These are phyloP conservation scores for Drosophila arawakana DNA, from an alignment of 1,140 invertebrate genomes.

Conservation along the genomic window DNA sequence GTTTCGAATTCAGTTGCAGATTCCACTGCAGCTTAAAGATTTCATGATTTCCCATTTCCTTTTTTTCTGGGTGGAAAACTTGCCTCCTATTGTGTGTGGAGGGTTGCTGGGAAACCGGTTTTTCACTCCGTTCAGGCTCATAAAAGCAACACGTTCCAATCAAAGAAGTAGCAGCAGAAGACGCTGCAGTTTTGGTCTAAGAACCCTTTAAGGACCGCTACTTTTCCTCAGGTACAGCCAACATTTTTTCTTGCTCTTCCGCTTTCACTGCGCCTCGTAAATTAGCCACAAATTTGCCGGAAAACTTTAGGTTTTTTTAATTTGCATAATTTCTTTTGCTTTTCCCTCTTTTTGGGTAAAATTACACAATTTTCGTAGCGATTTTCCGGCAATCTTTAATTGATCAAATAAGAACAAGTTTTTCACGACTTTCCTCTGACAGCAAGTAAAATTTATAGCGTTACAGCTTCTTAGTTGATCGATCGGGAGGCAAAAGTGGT, in stretches of 20 bases:
- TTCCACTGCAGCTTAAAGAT: constrained; percentile 16
- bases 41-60: constrained; percentile 75
- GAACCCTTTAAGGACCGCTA: too few relatives aligned
- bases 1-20: constrained; percentile 10
- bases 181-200: constrained; percentile 11
- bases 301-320: constrained; percentile 61
- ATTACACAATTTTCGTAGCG: constrained; percentile 59
- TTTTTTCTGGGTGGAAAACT: constrained; percentile 51
- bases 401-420: constrained; percentile 42
- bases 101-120: constrained; percentile 57
- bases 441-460: constrained; percentile 42
- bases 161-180: constrained; percentile 17
- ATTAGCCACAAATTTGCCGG: constrained; percentile 82
- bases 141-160: constrained; percentile 74
- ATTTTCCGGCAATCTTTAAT: constrained; percentile 49
- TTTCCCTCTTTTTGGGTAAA: constrained; percentile 58
- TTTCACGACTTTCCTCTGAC: constrained; percentile 37
- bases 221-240: constrained; percentile 41
- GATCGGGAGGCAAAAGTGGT: constrained; percentile 22
- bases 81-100: constrained; percentile 56
- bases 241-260: constrained; percentile 17
- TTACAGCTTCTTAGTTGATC: constrained; percentile 43
- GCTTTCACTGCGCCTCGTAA: constrained; percentile 55
- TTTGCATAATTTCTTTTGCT: constrained; percentile 69
- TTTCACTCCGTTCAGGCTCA: constrained; percentile 56